Evolutionary conservation across 2,797 vertebrate species (phyloP).

Genomic region (Thripadectes ignobilis): DNA sequence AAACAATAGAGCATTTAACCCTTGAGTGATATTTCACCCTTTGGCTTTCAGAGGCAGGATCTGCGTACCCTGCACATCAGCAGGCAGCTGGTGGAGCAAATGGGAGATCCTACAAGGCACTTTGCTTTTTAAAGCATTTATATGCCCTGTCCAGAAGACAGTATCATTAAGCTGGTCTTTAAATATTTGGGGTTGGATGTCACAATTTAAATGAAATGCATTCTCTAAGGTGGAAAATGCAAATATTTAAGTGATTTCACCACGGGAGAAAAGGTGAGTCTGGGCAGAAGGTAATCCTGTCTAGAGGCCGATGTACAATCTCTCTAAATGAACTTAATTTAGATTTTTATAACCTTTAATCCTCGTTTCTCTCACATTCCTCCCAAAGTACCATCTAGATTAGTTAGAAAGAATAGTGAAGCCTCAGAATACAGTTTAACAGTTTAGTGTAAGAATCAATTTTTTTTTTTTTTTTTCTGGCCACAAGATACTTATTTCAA

Average conservation of each 20-base stretch:
- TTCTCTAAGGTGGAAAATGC: constrained; percentile 55
- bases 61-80: constrained; percentile 27
- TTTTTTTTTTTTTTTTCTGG: constrained; percentile 56
- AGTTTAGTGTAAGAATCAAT: not conserved
- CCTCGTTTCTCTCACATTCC: constrained; percentile 49
- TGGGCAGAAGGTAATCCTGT: constrained; percentile 42
- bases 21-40: not conserved
- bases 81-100: constrained; percentile 67
- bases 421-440: constrained; percentile 11
- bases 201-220: constrained; percentile 63
- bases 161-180: constrained; percentile 38
- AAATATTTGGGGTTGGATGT: constrained; percentile 33
- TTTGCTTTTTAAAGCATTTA: constrained; percentile 58
- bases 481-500: constrained; percentile 35
- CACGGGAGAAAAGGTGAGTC: constrained; percentile 19
- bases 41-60: not conserved
- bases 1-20: constrained; percentile 53
- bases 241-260: constrained; percentile 68
- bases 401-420: constrained; percentile 65
- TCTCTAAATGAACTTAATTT: constrained; percentile 66
- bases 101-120: constrained; percentile 37
- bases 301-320: constrained; percentile 32
- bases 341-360: constrained; percentile 68
- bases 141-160: constrained; percentile 18
- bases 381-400: constrained; percentile 59